phyloP scores from a whole-genome alignment of 2,888 invertebrate species.

The Limnephilus auricula region DNA sequence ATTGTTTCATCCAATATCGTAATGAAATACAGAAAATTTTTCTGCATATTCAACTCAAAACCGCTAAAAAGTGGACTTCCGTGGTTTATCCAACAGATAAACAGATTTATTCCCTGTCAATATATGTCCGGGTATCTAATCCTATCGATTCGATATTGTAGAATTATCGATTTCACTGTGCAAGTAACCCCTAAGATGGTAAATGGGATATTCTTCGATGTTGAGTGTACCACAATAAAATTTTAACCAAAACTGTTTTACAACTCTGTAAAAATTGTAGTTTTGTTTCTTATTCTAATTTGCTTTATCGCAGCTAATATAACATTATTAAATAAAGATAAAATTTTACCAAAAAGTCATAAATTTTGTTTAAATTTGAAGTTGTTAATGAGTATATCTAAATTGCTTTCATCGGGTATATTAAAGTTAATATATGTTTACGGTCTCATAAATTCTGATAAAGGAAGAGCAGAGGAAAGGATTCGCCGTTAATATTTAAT shows the following conservation, averaged over 20 bases:
- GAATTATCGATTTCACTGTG: no score
- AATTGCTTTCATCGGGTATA: not conserved
- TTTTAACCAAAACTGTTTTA: not conserved
- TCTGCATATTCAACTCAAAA: no score
- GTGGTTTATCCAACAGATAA: no score
- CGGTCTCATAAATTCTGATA: not conserved
- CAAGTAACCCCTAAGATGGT: no score
- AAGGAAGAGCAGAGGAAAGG: not conserved
- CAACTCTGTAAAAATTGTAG: not conserved
- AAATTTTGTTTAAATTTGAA: not conserved
- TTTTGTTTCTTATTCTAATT: not conserved
- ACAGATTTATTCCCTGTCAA: no score
- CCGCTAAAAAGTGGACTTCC: no score
- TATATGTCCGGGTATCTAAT: no score
- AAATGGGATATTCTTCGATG: not conserved
- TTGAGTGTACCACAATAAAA: not conserved
- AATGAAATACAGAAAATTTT: no score
- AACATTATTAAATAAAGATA: not conserved
- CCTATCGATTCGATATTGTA: no score
- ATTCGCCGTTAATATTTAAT: not conserved
- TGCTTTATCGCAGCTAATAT: not conserved
- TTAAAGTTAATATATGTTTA: not conserved
- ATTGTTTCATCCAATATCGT: no score
- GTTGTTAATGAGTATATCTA: not conserved
- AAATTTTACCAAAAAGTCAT: not conserved